Conservation (phyloP, 2,888 invertebrate species). For the Trileptium ribeirensis region DNA sequence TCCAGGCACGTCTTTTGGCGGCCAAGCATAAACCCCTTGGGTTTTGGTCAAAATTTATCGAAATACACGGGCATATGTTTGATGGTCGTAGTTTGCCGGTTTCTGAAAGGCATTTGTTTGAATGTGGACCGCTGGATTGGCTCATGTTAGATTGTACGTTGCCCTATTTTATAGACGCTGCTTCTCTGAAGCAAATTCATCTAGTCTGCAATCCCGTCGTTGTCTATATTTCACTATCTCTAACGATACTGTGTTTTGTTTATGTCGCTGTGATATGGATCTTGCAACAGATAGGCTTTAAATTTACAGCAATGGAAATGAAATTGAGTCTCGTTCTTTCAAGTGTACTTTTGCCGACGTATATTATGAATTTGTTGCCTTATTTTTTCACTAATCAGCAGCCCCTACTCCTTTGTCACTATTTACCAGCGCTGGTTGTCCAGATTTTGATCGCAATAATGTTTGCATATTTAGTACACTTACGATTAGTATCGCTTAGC, state of each 20-base stretch:
- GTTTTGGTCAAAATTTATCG: too few relatives aligned
- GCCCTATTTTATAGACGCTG: neutral
- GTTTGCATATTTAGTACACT: neutral
- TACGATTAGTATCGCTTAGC: too few relatives aligned
- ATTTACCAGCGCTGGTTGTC: neutral
- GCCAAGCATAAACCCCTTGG: too few relatives aligned
- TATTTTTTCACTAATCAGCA: neutral
- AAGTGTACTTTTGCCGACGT: too few relatives aligned
- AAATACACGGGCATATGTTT: too few relatives aligned
- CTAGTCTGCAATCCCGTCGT: neutral
- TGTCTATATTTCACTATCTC: neutral
- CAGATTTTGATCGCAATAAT: neutral
- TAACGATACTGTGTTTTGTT: neutral
- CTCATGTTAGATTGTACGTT: neutral
- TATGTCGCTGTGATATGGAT: too few relatives aligned
- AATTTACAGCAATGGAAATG: too few relatives aligned
- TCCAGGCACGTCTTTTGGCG: too few relatives aligned
- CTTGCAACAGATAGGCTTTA: too few relatives aligned
- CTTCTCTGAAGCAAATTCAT: conserved; percentile 7
- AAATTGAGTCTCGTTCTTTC: too few relatives aligned
- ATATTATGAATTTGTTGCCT: too few relatives aligned
- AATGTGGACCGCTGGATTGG: neutral
- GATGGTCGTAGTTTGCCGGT: too few relatives aligned
- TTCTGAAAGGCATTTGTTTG: neutral
- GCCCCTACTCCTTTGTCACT: neutral